Percentiles rank a stretch among this genome's conserved stretches.
These are phyloP conservation scores for Danaus chrysippus DNA, from an alignment of 2,888 invertebrate genomes.

Conservation along the genomic window DNA sequence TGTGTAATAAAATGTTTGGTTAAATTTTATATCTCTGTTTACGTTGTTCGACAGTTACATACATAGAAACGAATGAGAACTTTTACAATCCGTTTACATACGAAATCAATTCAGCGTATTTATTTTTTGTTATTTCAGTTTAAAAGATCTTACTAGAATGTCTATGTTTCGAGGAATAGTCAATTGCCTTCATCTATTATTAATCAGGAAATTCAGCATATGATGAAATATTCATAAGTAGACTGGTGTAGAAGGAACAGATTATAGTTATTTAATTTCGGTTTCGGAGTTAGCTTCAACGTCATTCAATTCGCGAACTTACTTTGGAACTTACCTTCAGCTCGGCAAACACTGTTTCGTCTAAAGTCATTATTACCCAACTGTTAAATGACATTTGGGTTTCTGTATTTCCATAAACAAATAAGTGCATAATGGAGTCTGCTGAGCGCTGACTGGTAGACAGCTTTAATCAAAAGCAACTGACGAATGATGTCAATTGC, in stretches of 20 bases:
- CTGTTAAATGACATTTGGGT: constrained; percentile 10
- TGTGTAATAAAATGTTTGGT: neutral
- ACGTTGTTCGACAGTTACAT: neutral
- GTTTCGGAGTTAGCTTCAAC: constrained; percentile 42
- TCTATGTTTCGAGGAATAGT: constrained; percentile 52
- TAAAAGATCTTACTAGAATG: constrained; percentile 5
- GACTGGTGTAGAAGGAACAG: constrained; percentile 58
- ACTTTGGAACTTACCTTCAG: constrained; percentile 15
- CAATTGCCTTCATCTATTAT: constrained; percentile 66
- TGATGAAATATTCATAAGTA: constrained; percentile 64
- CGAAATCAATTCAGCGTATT: neutral
- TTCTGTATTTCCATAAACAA: constrained; percentile 20
- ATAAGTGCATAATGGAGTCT: constrained; percentile 15
- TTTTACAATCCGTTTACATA: neutral
- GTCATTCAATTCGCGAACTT: constrained; percentile 32
- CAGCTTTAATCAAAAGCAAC: constrained; percentile 7
- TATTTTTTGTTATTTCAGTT: neutral
- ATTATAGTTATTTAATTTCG: constrained; percentile 67
- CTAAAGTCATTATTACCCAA: constrained; percentile 11
- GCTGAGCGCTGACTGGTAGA: constrained; percentile 18
- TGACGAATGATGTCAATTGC: constrained; percentile 3
- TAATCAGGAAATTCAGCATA: constrained; percentile 66
- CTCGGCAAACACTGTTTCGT: constrained; percentile 16
- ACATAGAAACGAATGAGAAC: constrained; percentile 14
- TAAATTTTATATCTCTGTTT: neutral